These are phyloP conservation scores for Mizuhopecten yessoensis DNA, from an alignment of 1,140 invertebrate species.

Conservation along the genomic window DNA sequence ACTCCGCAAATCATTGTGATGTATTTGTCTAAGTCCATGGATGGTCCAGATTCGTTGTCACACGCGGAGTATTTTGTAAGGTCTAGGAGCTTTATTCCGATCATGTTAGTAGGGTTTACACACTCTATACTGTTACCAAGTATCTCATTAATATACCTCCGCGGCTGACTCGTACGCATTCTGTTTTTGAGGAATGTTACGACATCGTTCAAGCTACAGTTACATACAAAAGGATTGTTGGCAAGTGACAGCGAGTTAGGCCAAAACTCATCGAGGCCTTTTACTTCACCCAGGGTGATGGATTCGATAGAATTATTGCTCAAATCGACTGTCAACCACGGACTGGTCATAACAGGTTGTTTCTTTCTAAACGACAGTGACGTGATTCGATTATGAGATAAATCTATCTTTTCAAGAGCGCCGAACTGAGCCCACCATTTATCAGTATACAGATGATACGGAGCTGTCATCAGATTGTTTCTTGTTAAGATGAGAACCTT, in stretches of 20 bases:
- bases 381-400: background rate
- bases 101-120: slow-evolving; percentile 49
- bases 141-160: slow-evolving; percentile 42
- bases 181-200: slow-evolving; percentile 38
- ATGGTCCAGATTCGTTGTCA: slow-evolving; percentile 44
- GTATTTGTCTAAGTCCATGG: background rate
- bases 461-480: background rate
- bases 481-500: background rate
- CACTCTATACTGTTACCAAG: slow-evolving; percentile 61
- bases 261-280: background rate
- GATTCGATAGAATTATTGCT: background rate
- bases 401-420: background rate
- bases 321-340: background rate
- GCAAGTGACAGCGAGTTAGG: background rate
- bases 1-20: slow-evolving; percentile 54
- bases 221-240: slow-evolving; percentile 68
- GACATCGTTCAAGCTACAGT: slow-evolving; percentile 61
- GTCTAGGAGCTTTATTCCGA: slow-evolving; percentile 44
- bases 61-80: slow-evolving; percentile 24
- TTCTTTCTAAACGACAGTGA: slow-evolving; percentile 11
- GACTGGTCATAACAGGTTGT: background rate
- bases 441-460: background rate
- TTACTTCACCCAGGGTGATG: background rate
- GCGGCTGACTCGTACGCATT: background rate
- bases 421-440: background rate